Base-by-base conservation (phyloP, 2,113 vertebrate genomes). In the Loxodonta africana region DNA sequence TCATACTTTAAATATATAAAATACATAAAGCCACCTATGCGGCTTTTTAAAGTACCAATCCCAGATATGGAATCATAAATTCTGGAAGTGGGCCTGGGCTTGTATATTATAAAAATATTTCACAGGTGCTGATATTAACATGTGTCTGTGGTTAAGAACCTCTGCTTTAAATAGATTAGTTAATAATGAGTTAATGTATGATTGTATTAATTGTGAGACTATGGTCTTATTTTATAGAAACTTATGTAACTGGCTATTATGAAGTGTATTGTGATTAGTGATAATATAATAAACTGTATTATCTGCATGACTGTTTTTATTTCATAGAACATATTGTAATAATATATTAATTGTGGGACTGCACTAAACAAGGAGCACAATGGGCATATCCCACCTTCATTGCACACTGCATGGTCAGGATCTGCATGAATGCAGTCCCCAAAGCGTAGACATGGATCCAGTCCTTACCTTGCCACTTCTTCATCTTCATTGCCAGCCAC, bases 141-240 rank as follows among this genome's bases (percentile, higher is more conserved):
- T 0, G 30, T 7, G 4, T 9, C 21, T 21, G 10, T 14, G 88
- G 21, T 0, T 23, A 48, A 37, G 82, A 60, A 2, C 57, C 0
- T 23, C 2, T 15, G 8, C 53, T 69, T 83, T 14, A 37, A 1
- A 7, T 1, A 23, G 48, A 2, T 11, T 28, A 2, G 48, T 18
- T 46, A 30, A 0, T 5, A 20, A 6, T 9, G 6, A 0, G 0
- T 1, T 2, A 0, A 0, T 3, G 12, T n/a, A 5, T 0, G 8
- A 0, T 2, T 1, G 10, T 1, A 15, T 30, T 2, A 0, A 2
- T 9, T 2, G 8, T 14, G 15, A 30, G 69, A 15, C 15, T 17
- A 1, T 17, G 37, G n/a, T 15, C 26, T 12, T 10, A 1, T 9
- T 18, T 8, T 5, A 0, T 4, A 30, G 51, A 28, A 6, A 18